Evolutionary conservation across 1,140 invertebrate genomes (phyloP).

Genomic region (Caenorhabditis inopinata): DNA sequence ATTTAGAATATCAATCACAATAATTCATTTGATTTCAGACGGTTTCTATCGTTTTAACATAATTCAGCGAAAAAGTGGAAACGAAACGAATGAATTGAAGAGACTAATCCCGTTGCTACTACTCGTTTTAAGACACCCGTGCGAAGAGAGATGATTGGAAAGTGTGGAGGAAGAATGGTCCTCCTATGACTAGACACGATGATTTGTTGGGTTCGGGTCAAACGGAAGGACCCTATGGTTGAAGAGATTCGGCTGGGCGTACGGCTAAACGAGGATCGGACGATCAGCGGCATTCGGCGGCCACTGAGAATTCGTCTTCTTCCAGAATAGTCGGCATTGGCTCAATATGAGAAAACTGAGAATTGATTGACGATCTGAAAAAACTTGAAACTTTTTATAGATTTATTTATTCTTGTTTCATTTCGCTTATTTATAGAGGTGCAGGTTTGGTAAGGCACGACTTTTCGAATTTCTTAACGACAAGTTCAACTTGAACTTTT

Average conservation of each 20-base stretch:
- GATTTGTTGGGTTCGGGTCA: not conserved
- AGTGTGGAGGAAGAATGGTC: conserved; percentile 28
- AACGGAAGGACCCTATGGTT: conserved; percentile 11
- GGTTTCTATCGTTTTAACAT: not conserved
- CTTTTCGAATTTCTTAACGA: too few relatives aligned
- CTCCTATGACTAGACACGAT: conserved; percentile 28
- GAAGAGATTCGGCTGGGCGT: not conserved
- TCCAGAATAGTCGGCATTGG: conserved; percentile 39
- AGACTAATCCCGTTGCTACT: not conserved
- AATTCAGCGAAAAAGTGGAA: not conserved
- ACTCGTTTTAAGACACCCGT: conserved; percentile 1
- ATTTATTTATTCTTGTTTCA: not conserved
- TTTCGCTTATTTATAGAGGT: not conserved
- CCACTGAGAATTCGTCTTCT: conserved; percentile 36
- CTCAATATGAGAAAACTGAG: conserved; percentile 36
- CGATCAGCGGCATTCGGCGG: not conserved
- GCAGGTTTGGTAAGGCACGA: too few relatives aligned
- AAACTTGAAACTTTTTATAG: not conserved
- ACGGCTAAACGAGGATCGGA: not conserved
- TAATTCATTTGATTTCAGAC: not conserved
- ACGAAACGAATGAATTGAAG: not conserved
- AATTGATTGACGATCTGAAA: conserved; percentile 37
- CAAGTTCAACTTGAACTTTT: not conserved
- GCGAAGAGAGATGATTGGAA: not conserved
- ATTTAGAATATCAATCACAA: not conserved